Evolutionary conservation across 2,113 vertebrate species (phyloP).

Genomic region (Spilogale gracilis): DNA sequence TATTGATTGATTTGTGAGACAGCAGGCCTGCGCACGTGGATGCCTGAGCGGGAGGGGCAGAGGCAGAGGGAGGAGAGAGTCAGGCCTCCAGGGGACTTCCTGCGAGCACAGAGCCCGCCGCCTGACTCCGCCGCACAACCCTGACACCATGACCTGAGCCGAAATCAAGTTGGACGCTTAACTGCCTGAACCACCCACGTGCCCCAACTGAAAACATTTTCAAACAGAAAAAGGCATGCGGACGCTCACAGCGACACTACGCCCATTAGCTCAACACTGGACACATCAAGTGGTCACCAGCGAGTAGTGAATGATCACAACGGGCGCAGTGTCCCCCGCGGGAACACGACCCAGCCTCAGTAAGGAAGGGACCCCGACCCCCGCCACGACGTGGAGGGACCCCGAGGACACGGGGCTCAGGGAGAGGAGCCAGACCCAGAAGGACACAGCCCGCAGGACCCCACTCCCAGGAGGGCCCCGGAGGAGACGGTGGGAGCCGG

Average conservation of each 20-base stretch:
- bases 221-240: background rate
- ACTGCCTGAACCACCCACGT: background rate
- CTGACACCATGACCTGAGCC: background rate
- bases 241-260: background rate
- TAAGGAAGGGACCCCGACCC: background rate
- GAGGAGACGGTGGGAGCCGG: background rate
- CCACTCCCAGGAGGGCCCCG: background rate
- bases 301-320: rapidly evolving
- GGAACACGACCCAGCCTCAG: background rate
- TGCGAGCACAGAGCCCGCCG: background rate
- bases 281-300: background rate
- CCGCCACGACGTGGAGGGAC: rapidly evolving
- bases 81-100: background rate
- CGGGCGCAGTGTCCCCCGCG: rapidly evolving
- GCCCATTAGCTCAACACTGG: background rate
- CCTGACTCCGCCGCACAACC: background rate
- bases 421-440: background rate
- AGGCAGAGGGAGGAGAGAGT: background rate
- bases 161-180: background rate
- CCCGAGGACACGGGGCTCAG: background rate
- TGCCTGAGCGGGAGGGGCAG: background rate
- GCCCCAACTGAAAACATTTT: background rate
- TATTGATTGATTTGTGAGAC: background rate
- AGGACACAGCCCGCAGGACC: rapidly evolving
- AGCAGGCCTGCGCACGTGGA: too few species aligned